A percentile compares a stretch with the other conserved stretches of the same genome.
phyloP scores from a whole-genome alignment of 2,797 vertebrate species.

The Phrynocephalus vlangalii region DNA sequence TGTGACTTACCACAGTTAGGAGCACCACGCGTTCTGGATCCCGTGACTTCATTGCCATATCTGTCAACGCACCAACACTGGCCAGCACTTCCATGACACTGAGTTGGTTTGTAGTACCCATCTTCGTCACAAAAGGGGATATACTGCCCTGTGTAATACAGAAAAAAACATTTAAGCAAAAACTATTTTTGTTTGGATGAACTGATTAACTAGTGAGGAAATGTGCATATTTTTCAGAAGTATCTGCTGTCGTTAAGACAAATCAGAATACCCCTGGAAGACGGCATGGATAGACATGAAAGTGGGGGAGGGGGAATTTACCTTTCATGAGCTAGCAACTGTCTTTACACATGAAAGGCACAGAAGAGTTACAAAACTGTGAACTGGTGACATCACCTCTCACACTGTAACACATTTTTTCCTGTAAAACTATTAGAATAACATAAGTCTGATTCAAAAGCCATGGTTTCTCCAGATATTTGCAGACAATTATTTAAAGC shows the following conservation, averaged over 20 bases:
- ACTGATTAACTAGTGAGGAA: not conserved
- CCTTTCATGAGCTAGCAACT: not conserved
- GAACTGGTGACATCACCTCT: not conserved
- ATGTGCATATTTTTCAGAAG: not conserved
- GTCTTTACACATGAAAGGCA: not conserved
- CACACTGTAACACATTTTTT: no score
- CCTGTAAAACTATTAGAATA: no score
- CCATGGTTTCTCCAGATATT: no score
- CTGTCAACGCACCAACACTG: constrained; percentile 90
- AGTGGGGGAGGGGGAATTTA: not conserved
- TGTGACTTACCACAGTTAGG: constrained; percentile 80
- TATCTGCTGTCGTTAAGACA: not conserved
- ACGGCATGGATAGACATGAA: not conserved
- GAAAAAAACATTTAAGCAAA: not conserved
- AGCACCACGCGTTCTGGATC: constrained; percentile 79
- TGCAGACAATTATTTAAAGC: no score
- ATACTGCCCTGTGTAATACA: constrained; percentile 76
- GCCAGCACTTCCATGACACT: constrained; percentile 83
- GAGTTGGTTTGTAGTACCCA: constrained; percentile 85
- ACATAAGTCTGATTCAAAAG: no score
- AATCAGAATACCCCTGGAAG: not conserved
- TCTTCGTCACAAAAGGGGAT: constrained; percentile 86
- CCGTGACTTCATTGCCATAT: constrained; percentile 85
- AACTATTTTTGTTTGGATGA: not conserved
- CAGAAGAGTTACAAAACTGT: not conserved